Evolutionary conservation across 2,113 vertebrate genomes (phyloP).

Genomic region (crab-eating macaque (Macaca fascicularis)): T2T-MFA8v1.1 NC_088388.1:86132001-86132500

Average conservation of each 20-base stretch:
- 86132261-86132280: background rate
- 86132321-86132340: background rate
- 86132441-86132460: background rate
- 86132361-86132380: background rate
- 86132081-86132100: background rate
- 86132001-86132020: background rate
- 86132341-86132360: background rate
- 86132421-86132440: background rate
- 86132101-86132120: background rate
- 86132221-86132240: background rate
- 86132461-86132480: background rate
- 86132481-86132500: constrained; percentile 12
- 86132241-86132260: background rate
- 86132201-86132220: background rate
- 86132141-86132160: background rate
- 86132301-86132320: background rate
- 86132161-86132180: background rate
- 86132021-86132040: background rate
- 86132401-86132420: background rate
- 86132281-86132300: background rate
- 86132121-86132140: background rate
- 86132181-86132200: background rate
- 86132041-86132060: background rate
- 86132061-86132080: background rate
- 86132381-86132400: background rate